Conservation (phyloP, 2,797 vertebrate species). For the Erpetoichthys calabaricus region DNA sequence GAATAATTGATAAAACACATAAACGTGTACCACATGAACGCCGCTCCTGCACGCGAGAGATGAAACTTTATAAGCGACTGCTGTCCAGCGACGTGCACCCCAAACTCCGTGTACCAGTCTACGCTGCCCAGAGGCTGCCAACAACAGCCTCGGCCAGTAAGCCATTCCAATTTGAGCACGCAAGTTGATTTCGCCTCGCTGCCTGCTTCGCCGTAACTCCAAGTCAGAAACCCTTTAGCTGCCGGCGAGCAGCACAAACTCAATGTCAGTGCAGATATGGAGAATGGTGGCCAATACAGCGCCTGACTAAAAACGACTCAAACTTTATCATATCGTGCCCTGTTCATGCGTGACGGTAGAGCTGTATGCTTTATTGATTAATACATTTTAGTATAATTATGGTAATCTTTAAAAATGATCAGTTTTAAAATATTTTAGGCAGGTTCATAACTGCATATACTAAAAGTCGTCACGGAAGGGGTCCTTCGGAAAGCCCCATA, state of each 20-base stretch:
- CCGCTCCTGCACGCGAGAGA: neutral
- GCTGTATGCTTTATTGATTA: no score
- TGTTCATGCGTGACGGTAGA: no score
- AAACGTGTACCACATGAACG: neutral
- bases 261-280: neutral
- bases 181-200: neutral
- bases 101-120: constrained; percentile 23
- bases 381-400: no score
- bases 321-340: no score
- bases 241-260: neutral
- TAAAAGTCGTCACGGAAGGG: no score
- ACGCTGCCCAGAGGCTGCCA: constrained; percentile 14
- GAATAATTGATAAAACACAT: no score
- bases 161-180: constrained; percentile 20
- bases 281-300: neutral
- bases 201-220: neutral
- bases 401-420: no score
- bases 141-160: constrained; percentile 25
- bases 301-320: neutral
- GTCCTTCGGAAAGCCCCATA: no score
- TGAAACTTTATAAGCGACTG: constrained; percentile 7
- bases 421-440: no score
- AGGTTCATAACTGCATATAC: no score
- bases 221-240: neutral
- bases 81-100: constrained; percentile 16